Percentiles rank a stretch among this genome's conserved stretches.
Conservation (phyloP, 2,888 invertebrate genomes). For the Pristionchus fissidentatus region DNA sequence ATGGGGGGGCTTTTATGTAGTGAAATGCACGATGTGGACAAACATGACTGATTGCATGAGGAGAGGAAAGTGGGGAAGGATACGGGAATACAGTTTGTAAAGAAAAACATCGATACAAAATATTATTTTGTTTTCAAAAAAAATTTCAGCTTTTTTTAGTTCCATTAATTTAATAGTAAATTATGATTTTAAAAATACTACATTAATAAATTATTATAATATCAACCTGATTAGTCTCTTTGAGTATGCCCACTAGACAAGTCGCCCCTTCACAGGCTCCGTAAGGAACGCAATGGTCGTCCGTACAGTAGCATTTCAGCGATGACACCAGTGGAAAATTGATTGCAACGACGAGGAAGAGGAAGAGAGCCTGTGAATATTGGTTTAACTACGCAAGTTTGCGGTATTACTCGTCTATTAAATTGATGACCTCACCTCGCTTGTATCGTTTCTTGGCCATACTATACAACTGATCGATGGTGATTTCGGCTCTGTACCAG, state of each 20-base stretch:
- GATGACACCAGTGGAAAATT: not conserved
- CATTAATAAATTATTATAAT: no score
- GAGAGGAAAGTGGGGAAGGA: not conserved
- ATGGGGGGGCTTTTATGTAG: not conserved
- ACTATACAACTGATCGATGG: no score
- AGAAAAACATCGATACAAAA: no score
- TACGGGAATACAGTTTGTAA: no score
- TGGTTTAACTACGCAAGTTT: not conserved
- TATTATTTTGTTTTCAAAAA: not conserved
- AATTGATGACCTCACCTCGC: not conserved
- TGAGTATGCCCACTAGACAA: conserved; percentile 71
- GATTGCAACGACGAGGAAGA: not conserved
- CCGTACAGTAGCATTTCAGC: conserved; percentile 49
- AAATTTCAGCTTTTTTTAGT: not conserved
- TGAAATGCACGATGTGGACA: not conserved
- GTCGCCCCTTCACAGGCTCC: conserved; percentile 73
- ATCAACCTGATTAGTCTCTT: conserved; percentile 60
- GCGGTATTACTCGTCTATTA: not conserved
- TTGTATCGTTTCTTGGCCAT: no score
- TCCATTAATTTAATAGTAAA: not conserved
- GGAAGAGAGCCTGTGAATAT: not conserved
- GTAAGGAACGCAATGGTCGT: conserved; percentile 73
- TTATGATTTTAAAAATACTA: not conserved
- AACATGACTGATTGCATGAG: not conserved
- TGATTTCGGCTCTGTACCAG: no score